phyloP scores from a whole-genome alignment of 2,113 vertebrate species.

The Synodontis membranacea region DNA sequence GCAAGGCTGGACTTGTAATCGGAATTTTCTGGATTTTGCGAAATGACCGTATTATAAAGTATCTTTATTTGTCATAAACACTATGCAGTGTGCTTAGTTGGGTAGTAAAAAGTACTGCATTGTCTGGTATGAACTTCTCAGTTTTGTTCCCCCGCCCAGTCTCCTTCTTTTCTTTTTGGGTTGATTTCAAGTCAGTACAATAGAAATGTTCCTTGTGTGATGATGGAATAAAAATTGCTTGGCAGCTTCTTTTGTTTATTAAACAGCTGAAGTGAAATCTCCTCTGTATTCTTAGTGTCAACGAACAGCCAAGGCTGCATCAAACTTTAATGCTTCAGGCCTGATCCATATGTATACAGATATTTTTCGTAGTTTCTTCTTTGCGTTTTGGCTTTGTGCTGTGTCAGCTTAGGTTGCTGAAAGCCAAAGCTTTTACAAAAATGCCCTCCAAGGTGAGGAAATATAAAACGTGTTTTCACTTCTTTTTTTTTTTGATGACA shows the following conservation, averaged over 20 bases:
- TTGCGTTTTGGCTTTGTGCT: neutral
- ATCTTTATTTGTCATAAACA: neutral
- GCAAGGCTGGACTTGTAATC: neutral
- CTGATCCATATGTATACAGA: neutral
- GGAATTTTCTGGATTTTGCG: neutral
- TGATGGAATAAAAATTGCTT: neutral
- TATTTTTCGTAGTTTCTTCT: neutral
- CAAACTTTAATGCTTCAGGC: neutral
- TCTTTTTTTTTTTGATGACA: neutral
- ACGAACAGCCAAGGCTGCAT: neutral
- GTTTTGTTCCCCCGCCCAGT: no score
- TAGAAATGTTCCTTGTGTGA: neutral
- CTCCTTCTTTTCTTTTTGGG: neutral
- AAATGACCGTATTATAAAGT: neutral
- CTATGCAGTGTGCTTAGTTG: neutral
- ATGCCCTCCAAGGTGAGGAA: neutral
- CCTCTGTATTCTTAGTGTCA: neutral
- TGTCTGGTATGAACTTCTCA: neutral
- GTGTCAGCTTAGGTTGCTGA: neutral
- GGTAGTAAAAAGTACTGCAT: neutral
- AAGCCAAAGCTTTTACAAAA: neutral
- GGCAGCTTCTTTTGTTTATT: conserved; percentile 18
- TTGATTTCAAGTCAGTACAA: neutral
- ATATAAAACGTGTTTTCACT: neutral
- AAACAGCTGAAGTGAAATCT: conserved; percentile 3